Evolutionary conservation across 2,888 invertebrate genomes (phyloP), one percentile per base, ranked within the genome.

Genomic region (Cryptus viduatorius): DNA sequence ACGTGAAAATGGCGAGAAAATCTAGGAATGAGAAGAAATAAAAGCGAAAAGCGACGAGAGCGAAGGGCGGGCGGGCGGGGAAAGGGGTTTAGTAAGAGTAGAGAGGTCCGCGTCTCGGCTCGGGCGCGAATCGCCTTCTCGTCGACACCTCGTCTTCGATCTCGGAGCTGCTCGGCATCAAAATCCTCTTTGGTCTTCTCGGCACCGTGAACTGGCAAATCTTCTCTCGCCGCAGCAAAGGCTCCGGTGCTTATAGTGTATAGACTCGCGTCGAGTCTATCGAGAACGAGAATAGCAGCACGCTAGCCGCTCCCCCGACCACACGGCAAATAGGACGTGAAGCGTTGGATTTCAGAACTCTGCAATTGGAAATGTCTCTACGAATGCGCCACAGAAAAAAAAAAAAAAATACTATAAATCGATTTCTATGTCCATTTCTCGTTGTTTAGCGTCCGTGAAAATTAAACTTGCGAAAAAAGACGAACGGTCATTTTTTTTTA

Each of bases 1-100:
- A 92, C 91, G 92, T 92, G 89, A 91, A 92, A 92, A 90, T 82
- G 71, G 72, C 67, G 77, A 79, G 69, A 53, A 72, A 78, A 53
- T 73, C 46, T 81, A 84, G 79, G 56, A 71, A 84, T 29, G 79
- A 72, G 81, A 56, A 56, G 46, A 44, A 69, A 65, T 37, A 79
- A 84, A 69, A 75, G 53, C 56, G 46, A 59, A 81, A 84, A 87
- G 12, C 31, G 24, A 87, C 87, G 86, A 87, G 88, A 87, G 24
- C 10, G 46, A 3, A 72, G 12, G 2, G 29, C 37, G n/a, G 14
- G 59, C 12, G 29, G 19, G 10, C 19, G 44, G 56, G 8, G 12
- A 16, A 16, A 8, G 53, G 19, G 4, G 53, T 16, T 19, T 16
- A n/a, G 42, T 12, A 16, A n/a, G n/a, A n/a, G 24, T 24, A 24